Conservation (phyloP, 2,113 vertebrate genomes). For the Aptenodytes forsteri region DNA sequence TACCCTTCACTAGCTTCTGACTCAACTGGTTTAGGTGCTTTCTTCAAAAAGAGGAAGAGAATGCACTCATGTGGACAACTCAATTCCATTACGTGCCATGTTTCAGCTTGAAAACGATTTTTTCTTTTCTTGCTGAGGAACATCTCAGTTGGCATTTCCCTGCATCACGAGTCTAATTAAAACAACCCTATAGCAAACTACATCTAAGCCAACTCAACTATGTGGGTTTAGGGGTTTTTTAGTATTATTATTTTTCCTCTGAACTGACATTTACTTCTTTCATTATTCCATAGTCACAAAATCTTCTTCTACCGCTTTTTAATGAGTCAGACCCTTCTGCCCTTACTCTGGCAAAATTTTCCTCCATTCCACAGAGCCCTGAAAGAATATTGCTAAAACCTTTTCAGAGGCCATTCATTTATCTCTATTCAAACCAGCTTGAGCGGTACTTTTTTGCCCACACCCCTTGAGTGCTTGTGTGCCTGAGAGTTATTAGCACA, state of each 20-base stretch:
- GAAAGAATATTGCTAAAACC: neutral
- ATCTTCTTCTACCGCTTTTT: neutral
- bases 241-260: slow-evolving; percentile 9
- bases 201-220: neutral
- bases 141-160: neutral
- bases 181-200: slow-evolving; percentile 25
- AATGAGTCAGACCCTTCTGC: neutral
- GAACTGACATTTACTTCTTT: neutral
- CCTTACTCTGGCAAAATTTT: neutral
- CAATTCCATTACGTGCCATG: neutral
- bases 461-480: neutral
- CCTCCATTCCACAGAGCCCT: neutral
- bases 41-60: slow-evolving; percentile 19
- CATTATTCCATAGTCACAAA: neutral
- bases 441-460: neutral
- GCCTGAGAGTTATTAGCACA: neutral
- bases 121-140: neutral
- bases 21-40: neutral
- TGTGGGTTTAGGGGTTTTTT: neutral
- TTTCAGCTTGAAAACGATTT: slow-evolving; percentile 33
- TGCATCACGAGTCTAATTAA: neutral
- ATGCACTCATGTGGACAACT: slow-evolving; percentile 42
- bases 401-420: neutral
- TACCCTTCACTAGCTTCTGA: slow-evolving; percentile 27
- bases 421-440: neutral